A percentile compares a stretch with the other conserved stretches of the same genome.
These are phyloP conservation scores for Eublepharis macularius DNA, from an alignment of 2,113 vertebrate genomes.

Conservation along the genomic window DNA sequence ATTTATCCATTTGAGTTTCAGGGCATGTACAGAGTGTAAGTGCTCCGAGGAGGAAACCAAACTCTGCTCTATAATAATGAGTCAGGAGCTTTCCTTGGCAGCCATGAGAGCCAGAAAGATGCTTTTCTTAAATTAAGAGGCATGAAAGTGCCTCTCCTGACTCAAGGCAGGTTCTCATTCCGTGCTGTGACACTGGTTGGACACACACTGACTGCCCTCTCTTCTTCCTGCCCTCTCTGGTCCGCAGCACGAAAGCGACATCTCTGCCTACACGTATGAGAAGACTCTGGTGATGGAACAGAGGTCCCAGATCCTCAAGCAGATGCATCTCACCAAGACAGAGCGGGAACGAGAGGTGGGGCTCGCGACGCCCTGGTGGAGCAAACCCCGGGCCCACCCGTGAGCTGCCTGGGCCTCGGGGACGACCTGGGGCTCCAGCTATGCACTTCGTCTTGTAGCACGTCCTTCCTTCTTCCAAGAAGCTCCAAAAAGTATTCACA, in stretches of 20 bases:
- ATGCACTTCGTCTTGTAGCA: too few relatives aligned
- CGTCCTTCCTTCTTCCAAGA: too few relatives aligned
- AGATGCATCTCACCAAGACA: conserved; percentile 97
- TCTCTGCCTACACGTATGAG: conserved; percentile 98
- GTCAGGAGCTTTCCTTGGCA: neutral
- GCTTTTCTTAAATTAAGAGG: neutral
- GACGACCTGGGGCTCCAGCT: too few relatives aligned
- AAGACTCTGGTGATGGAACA: conserved; percentile 99
- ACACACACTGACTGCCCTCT: too few relatives aligned
- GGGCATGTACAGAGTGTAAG: neutral
- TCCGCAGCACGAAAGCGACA: conserved; percentile 93
- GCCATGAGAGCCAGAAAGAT: neutral
- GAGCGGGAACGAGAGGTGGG: conserved; percentile 95
- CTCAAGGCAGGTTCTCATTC: too few relatives aligned
- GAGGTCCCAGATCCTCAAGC: conserved; percentile 96
- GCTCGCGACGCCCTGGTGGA: neutral
- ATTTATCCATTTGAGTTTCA: too few relatives aligned
- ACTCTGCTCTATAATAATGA: neutral
- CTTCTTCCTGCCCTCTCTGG: neutral
- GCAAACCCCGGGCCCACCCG: too few relatives aligned
- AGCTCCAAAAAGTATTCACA: too few relatives aligned
- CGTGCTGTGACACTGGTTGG: too few relatives aligned
- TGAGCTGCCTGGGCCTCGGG: too few relatives aligned
- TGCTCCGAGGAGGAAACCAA: neutral
- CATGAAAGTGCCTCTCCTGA: neutral